phyloP scores from a whole-genome alignment of 1,140 invertebrate genomes.

The Lethrus apterus region DNA sequence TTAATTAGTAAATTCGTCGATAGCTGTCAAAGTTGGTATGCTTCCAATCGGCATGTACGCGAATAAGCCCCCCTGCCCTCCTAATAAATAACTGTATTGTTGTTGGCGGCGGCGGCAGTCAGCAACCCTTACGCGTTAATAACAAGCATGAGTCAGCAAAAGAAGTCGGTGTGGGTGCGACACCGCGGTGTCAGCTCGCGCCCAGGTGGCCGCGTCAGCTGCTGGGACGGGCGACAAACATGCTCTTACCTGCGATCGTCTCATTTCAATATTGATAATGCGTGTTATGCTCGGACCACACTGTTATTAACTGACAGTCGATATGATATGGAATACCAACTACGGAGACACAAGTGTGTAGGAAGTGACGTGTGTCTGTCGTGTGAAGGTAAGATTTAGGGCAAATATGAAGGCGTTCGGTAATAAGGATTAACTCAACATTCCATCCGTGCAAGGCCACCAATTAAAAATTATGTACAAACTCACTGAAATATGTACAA shows the following conservation, averaged over 20 bases:
- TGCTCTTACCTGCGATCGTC: constrained; percentile 33
- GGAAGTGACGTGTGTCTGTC: constrained; percentile 12
- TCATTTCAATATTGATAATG: constrained; percentile 36
- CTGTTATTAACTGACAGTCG: constrained; percentile 26
- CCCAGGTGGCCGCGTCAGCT: constrained; percentile 36
- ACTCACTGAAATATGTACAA: too few species aligned
- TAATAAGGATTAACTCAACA: too few species aligned
- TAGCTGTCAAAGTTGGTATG: too few species aligned
- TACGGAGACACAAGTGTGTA: constrained; percentile 25
- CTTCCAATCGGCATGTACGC: too few species aligned
- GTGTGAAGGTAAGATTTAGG: too few species aligned
- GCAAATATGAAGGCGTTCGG: too few species aligned
- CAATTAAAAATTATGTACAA: too few species aligned
- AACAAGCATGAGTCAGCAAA: constrained; percentile 29
- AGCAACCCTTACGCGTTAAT: constrained; percentile 18
- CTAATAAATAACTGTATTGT: constrained; percentile 22
- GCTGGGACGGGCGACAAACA: constrained; percentile 33
- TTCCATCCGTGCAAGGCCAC: too few species aligned
- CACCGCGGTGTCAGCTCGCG: constrained; percentile 32
- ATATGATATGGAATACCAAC: constrained; percentile 26
- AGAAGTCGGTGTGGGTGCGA: constrained; percentile 29
- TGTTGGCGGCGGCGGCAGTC: constrained; percentile 7
- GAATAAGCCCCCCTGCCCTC: constrained; percentile 2
- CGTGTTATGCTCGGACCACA: constrained; percentile 28
- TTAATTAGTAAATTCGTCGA: too few species aligned